Percentiles rank a stretch among this genome's conserved stretches.
Evolutionary conservation across 2,113 vertebrate genomes (phyloP).

Genomic region (Holacanthus passer): DNA sequence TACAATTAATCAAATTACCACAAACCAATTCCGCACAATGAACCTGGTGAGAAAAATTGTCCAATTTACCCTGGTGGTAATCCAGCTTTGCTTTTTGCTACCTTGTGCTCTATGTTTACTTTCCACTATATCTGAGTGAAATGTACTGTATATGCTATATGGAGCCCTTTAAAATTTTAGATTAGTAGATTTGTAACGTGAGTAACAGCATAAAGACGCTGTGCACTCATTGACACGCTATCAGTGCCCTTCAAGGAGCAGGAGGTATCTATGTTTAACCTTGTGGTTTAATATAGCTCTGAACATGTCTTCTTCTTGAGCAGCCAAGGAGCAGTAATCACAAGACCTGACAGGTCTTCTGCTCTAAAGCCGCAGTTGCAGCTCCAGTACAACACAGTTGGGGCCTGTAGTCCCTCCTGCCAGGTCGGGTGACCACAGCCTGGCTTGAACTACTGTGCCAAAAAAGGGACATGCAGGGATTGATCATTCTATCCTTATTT

Average conservation of each 20-base stretch:
- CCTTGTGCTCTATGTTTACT: too few relatives aligned
- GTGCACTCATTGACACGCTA: conserved; percentile 57
- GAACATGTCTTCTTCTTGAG: conserved; percentile 49
- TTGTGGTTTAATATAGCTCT: conserved; percentile 45
- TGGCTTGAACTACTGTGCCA: not conserved
- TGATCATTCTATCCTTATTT: not conserved
- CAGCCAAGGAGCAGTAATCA: conserved; percentile 38
- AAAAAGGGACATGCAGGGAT: not conserved
- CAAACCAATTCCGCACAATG: too few relatives aligned
- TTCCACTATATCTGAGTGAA: too few relatives aligned
- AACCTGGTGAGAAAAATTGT: too few relatives aligned
- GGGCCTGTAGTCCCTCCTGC: not conserved
- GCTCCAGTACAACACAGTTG: not conserved
- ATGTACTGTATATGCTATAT: too few relatives aligned
- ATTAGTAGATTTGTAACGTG: conserved; percentile 49
- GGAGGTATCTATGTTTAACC: conserved; percentile 61
- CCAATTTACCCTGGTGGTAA: too few relatives aligned
- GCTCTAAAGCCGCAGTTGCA: not conserved
- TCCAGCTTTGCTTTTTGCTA: too few relatives aligned
- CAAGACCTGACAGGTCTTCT: conserved; percentile 21
- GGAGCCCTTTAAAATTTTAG: too few relatives aligned
- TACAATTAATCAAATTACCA: too few relatives aligned
- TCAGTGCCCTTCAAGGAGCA: conserved; percentile 28
- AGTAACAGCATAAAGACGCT: conserved; percentile 40
- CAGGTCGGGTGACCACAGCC: conserved; percentile 6